Percentiles rank a stretch among this genome's conserved stretches.
Conservation (phyloP, 2,797 vertebrate genomes). For the Muscicapa striata region DNA sequence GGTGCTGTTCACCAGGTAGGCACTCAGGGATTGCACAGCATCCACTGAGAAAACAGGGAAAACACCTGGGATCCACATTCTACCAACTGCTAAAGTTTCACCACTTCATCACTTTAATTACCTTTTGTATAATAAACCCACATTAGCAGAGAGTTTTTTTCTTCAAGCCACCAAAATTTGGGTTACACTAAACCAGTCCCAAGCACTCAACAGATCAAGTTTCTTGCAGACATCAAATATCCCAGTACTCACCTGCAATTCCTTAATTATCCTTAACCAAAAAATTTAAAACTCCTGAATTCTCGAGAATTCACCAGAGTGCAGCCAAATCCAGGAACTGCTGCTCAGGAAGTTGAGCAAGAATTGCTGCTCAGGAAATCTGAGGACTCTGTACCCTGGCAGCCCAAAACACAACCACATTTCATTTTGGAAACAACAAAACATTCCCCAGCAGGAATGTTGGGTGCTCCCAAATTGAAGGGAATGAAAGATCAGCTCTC, state of each 20-base stretch:
- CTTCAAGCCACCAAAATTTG: background rate
- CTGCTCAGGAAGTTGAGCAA: background rate
- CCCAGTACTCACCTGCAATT: background rate
- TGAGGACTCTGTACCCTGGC: background rate
- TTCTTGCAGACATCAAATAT: background rate
- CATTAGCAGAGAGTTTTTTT: background rate
- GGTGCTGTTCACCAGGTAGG: slow-evolving; percentile 83
- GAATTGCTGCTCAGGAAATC: background rate
- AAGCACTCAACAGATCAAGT: background rate
- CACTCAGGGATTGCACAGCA: slow-evolving; percentile 75
- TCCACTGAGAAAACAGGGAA: slow-evolving; percentile 72
- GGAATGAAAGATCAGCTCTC: background rate
- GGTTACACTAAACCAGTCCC: background rate
- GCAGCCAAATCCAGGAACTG: background rate
- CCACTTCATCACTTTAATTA: background rate
- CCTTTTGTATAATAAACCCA: background rate
- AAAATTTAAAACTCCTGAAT: background rate
- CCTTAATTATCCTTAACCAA: background rate
- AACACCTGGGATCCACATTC: background rate
- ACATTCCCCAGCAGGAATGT: background rate
- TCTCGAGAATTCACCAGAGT: background rate
- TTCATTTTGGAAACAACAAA: background rate
- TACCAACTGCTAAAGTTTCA: rapidly evolving
- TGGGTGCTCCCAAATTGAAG: background rate
- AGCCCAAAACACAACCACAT: background rate